These are phyloP conservation scores for Laodelphax striatellus DNA, from an alignment of 1,140 invertebrate genomes.

Conservation along the genomic window DNA sequence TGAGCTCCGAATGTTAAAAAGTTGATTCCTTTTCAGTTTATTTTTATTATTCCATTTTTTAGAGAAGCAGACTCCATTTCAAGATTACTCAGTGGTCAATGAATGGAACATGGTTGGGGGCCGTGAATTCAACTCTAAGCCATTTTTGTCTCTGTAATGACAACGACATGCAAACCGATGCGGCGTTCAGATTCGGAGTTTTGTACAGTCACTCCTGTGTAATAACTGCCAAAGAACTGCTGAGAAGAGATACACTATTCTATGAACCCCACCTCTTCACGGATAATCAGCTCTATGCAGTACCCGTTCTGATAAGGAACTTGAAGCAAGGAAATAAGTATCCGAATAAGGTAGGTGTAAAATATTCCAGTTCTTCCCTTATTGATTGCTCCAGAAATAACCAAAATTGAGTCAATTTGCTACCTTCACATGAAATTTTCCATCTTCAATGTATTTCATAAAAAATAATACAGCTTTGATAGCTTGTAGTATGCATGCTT, in stretches of 20 bases:
- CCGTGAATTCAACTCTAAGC: slow-evolving; percentile 26
- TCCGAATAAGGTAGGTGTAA: slow-evolving; percentile 20
- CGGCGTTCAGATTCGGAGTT: slow-evolving; percentile 43
- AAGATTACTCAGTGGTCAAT: slow-evolving; percentile 8
- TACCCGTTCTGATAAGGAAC: slow-evolving; percentile 44
- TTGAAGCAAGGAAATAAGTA: slow-evolving; percentile 20
- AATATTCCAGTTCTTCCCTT: no score
- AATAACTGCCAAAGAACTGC: slow-evolving; percentile 39
- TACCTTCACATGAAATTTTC: no score
- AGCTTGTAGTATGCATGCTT: no score
- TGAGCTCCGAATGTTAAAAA: no score
- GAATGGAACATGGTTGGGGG: slow-evolving; percentile 23
- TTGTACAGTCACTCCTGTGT: slow-evolving; percentile 39
- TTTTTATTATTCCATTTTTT: slow-evolving; percentile 26
- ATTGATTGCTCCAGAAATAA: no score
- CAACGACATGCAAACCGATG: slow-evolving; percentile 34
- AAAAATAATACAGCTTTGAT: no score
- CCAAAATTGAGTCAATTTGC: no score
- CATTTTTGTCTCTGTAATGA: slow-evolving; percentile 37
- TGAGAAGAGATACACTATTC: slow-evolving; percentile 36
- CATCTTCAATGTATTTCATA: no score
- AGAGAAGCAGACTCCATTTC: slow-evolving; percentile 37
- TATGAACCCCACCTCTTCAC: slow-evolving; percentile 22
- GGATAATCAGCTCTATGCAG: slow-evolving; percentile 38
- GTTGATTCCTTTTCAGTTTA: no score